phyloP scores from a whole-genome alignment of 1,140 invertebrate species.

The Cherax quadricarinatus region DNA sequence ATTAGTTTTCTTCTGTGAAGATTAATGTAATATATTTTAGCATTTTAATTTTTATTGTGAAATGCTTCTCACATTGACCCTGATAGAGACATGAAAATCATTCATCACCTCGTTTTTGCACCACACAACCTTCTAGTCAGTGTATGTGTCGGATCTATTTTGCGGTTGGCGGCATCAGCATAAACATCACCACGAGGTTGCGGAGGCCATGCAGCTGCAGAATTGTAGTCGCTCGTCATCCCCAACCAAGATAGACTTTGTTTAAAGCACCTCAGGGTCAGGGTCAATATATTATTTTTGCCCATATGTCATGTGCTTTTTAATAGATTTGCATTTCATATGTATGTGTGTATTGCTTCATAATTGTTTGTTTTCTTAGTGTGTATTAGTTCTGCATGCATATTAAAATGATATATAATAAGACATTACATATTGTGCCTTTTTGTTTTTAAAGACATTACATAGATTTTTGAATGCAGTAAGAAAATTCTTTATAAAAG shows the following conservation, averaged over 20 bases:
- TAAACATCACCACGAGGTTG: conserved; percentile 39
- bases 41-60: not conserved
- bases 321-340: not conserved
- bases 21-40: not conserved
- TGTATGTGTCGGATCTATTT: conserved; percentile 63
- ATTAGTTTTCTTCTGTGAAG: not conserved
- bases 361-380: not conserved
- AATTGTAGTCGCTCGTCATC: conserved; percentile 57
- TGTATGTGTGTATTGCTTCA: not conserved
- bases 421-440: not conserved
- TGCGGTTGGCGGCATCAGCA: conserved; percentile 16
- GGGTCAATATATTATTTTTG: conserved; percentile 37
- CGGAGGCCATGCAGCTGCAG: conserved; percentile 44
- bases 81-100: conserved; percentile 11
- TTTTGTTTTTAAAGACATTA: too few relatives aligned
- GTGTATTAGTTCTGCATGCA: not conserved
- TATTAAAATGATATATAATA: not conserved
- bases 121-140: conserved; percentile 50
- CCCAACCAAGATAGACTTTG: conserved; percentile 52
- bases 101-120: conserved; percentile 7
- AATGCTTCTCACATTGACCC: conserved; percentile 35
- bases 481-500: too few relatives aligned
- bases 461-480: too few relatives aligned
- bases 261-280: conserved; percentile 60
- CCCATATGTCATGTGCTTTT: conserved; percentile 7